Evolutionary conservation across 2,797 vertebrate genomes (phyloP).

Genomic region (Ptychobarbus kaznakovi): DNA sequence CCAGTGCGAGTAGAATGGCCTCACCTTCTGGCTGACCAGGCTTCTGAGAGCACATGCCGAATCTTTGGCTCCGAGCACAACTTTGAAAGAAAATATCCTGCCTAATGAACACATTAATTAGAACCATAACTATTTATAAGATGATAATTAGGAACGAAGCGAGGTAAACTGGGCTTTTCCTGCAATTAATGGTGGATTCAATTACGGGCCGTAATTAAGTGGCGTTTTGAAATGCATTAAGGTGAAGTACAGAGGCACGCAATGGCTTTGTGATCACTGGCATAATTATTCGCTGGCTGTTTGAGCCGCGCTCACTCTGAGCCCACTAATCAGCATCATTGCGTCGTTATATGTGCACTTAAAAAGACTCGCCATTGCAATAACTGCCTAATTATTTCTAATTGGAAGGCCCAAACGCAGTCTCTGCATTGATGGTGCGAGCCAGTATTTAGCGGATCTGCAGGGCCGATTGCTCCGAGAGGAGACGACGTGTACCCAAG

Average conservation of each 20-base stretch:
- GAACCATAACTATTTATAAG: slow-evolving; percentile 99
- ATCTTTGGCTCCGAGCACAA: slow-evolving; percentile 98
- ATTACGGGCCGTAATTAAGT: slow-evolving; percentile 99
- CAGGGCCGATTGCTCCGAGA: slow-evolving; percentile 80
- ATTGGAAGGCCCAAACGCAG: slow-evolving; percentile 98
- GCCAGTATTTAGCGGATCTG: slow-evolving; percentile 90
- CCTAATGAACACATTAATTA: slow-evolving; percentile 99
- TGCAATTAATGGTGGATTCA: slow-evolving; percentile 99
- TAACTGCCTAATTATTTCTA: slow-evolving; percentile 99
- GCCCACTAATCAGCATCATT: slow-evolving; percentile 98
- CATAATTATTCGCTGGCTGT: slow-evolving; percentile 95
- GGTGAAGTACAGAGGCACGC: slow-evolving; percentile 99
- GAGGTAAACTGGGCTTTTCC: slow-evolving; percentile 99
- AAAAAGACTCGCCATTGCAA: slow-evolving; percentile 98
- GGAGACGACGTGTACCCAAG: slow-evolving; percentile 69
- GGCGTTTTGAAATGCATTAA: slow-evolving; percentile 99
- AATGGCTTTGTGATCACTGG: slow-evolving; percentile 96
- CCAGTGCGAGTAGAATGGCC: slow-evolving; percentile 96
- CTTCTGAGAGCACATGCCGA: slow-evolving; percentile 92
- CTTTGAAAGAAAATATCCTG: slow-evolving; percentile 99
- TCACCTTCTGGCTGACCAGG: slow-evolving; percentile 99
- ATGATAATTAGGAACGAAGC: slow-evolving; percentile 99
- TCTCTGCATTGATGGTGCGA: slow-evolving; percentile 79
- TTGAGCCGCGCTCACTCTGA: slow-evolving; percentile 88
- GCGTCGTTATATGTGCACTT: slow-evolving; percentile 99